These are phyloP conservation scores for Protosalanx chinensis DNA, from an alignment of 2,797 vertebrate species.

Conservation along the genomic window DNA sequence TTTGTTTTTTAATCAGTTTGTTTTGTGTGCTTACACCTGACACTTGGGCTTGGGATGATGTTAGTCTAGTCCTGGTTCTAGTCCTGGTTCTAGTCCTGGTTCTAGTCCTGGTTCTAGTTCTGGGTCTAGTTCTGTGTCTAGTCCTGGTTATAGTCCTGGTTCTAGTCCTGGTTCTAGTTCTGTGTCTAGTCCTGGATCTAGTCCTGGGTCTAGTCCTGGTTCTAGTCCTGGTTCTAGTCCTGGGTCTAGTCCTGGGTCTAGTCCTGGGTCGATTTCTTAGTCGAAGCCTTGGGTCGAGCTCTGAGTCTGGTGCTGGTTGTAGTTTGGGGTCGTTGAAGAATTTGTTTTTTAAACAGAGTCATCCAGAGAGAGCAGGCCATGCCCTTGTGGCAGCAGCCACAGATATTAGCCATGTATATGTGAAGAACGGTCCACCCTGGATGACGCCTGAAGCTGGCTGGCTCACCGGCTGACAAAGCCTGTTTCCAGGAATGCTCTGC, in stretches of 20 bases:
- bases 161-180: not conserved
- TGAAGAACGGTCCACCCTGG: slow-evolving; percentile 73
- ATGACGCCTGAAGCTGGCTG: slow-evolving; percentile 53
- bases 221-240: no score
- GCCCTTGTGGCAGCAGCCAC: slow-evolving; percentile 68
- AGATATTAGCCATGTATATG: slow-evolving; percentile 80
- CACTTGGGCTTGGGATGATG: slow-evolving; percentile 37
- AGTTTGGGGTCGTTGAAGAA: not conserved
- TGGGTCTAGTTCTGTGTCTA: slow-evolving; percentile 39
- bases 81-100: no score
- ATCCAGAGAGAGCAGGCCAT: slow-evolving; percentile 67
- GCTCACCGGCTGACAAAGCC: slow-evolving; percentile 32
- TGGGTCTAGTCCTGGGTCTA: not conserved
- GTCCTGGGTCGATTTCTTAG: no score
- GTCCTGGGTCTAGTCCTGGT: slow-evolving; percentile 46
- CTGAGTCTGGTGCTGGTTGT: not conserved
- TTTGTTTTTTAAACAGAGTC: slow-evolving; percentile 32
- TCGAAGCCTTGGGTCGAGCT: no score
- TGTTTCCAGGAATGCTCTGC: slow-evolving; percentile 74
- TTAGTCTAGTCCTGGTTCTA: not conserved
- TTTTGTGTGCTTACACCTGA: slow-evolving; percentile 55
- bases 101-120: no score
- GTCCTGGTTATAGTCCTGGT: slow-evolving; percentile 22
- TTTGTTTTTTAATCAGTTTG: slow-evolving; percentile 33
- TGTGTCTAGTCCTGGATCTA: no score